A percentile compares a stretch with the other conserved stretches of the same genome.
These are phyloP conservation scores for Erebia epiphron DNA, from an alignment of 2,888 invertebrate genomes.

Conservation along the genomic window DNA sequence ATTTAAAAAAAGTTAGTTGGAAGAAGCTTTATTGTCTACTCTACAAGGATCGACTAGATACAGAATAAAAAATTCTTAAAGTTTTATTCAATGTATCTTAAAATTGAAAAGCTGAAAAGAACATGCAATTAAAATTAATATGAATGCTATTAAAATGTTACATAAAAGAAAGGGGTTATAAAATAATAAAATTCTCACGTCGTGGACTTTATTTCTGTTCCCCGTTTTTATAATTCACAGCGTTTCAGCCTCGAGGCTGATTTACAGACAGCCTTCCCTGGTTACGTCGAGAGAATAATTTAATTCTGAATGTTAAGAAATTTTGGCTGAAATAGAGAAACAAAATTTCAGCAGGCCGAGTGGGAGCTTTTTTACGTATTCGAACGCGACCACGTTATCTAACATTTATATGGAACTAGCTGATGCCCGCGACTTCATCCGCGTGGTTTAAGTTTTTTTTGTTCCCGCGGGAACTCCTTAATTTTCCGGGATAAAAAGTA, in stretches of 20 bases:
- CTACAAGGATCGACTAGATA: no score
- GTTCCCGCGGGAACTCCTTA: no score
- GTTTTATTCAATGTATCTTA: no score
- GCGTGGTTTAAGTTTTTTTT: no score
- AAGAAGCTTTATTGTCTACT: no score
- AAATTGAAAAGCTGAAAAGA: not conserved
- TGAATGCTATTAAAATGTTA: constrained; percentile 4
- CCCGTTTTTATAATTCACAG: constrained; percentile 14
- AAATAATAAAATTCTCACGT: constrained; percentile 14
- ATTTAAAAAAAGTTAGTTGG: no score
- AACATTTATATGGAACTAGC: no score
- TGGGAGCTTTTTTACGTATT: not conserved
- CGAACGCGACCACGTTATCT: not conserved
- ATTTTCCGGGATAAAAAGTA: no score
- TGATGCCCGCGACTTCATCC: no score
- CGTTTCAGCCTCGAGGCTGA: constrained; percentile 6
- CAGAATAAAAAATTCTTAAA: no score
- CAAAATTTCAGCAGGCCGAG: not conserved
- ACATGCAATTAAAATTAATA: constrained; percentile 9
- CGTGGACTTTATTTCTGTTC: constrained; percentile 6
- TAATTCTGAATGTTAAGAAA: constrained; percentile 2
- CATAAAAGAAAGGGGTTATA: constrained; percentile 14
- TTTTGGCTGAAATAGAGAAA: not conserved
- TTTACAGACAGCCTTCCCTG: constrained; percentile 16
- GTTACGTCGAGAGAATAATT: constrained; percentile 12